Base-by-base conservation (phyloP, 2,113 vertebrate genomes). In the Potamarius usumacintae region DNA sequence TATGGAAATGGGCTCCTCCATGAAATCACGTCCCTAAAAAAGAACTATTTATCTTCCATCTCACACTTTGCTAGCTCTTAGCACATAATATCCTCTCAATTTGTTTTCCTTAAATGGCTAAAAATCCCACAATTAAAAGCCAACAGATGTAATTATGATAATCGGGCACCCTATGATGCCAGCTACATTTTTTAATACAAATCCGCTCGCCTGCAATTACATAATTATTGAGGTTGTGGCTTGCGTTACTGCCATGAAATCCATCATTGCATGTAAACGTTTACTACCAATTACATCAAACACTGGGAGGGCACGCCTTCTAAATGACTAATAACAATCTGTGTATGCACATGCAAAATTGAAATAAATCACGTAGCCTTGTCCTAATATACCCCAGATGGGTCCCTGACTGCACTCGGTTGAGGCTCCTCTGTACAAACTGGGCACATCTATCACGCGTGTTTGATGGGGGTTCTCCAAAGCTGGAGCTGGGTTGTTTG, bases 281-380 rank as follows among this genome's bases (percentile, higher is more conserved):
- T 89, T 86, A 87, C 58, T 82, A 85, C 82, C 82, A 88, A 91
- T 90, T 90, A 87, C 85, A 80, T 78, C 11, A 27, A 58, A 84
- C n/a, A 63, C 81, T 58, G 67, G 78, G 82, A 86, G 72, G 85
- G 60, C 71, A 86, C 62, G 4, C 87, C 87, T 86, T 76, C 48
- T 76, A 84, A 89, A 89, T 77, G 79, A 60, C 89, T 86, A 83
- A 85, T 86, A 86, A 86, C 71, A 87, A 72, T 87, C 88, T 88
- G 82, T 89, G 76, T 89, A 89, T 18, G 86, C 83, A 88, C 48
- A 52, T 90, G 82, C 86, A 86, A 87, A 90, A 88, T 85, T 82
- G 52, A 86, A 92, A 90, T 90, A 89, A 91, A 91, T 89, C 87
- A 89, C 50, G 25, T 77, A 30, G 84, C 62, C 83, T 69, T 48